A percentile compares a stretch with the other conserved stretches of the same genome.
phyloP scores from a whole-genome alignment of 2,888 invertebrate genomes.

The Digitonthophagus gazella region DNA sequence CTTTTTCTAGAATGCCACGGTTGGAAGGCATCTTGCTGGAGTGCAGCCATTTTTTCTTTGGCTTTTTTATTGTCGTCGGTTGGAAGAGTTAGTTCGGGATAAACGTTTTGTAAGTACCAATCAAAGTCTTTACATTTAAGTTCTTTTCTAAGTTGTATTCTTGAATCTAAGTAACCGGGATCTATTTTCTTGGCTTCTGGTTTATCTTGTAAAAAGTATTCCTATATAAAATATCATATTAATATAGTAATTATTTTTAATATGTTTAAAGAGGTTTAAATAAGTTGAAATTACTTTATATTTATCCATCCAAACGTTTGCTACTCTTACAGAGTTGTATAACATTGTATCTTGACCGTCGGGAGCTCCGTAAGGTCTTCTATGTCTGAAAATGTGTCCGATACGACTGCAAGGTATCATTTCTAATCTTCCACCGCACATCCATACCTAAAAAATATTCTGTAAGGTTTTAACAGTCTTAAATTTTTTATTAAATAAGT shows the following conservation, averaged over 20 bases:
- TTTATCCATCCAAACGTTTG: conserved; percentile 96
- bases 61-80: conserved; percentile 58
- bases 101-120: conserved; percentile 85
- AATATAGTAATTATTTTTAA: too few species aligned
- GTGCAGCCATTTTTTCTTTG: conserved; percentile 60
- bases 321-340: conserved; percentile 88
- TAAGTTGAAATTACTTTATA: conserved; percentile 66
- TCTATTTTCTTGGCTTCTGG: conserved; percentile 58
- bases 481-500: too few species aligned
- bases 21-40: conserved; percentile 67
- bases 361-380: conserved; percentile 87
- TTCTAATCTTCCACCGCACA: conserved; percentile 91
- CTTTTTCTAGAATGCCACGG: conserved; percentile 82
- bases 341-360: conserved; percentile 84
- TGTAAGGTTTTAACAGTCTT: too few species aligned
- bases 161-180: conserved; percentile 74
- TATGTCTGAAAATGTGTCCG: conserved; percentile 91
- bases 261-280: background rate
- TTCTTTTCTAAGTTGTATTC: conserved; percentile 68
- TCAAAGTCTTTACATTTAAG: conserved; percentile 78
- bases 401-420: conserved; percentile 93
- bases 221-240: conserved; percentile 17
- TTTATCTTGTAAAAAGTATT: conserved; percentile 25
- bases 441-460: conserved; percentile 94
- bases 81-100: conserved; percentile 74